Base-by-base conservation (phyloP, 2,888 invertebrate genomes). In the Leucania comma region DNA sequence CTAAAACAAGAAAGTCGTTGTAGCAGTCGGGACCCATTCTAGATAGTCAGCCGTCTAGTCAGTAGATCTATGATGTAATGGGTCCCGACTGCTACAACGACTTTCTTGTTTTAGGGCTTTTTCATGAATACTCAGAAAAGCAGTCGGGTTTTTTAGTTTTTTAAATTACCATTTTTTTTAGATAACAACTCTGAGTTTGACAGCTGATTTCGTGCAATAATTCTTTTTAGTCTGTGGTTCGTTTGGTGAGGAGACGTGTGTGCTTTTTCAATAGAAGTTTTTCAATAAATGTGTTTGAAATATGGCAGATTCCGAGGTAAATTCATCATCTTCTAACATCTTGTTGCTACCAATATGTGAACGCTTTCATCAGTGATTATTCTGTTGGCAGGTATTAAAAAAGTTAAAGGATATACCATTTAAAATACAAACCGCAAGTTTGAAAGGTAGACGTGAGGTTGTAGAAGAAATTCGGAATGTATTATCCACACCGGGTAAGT, bases 331-430 rank as follows among this genome's bases (percentile, higher is more conserved):
- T 66, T 62, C 59, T 59, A 54, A 51, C 24, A 59, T 60, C 26
- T 46, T 46, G n/a, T 56, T 58, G 29, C 24, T 72, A n/a, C 60
- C 10, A 74, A 78, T 72, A 46, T 68, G 59, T 73, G 63, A 53
- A 46, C 51, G 14, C 53, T 73, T 80, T 77, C 67, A 75, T 75
- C 65, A 86, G 70, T 59, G 26, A 74, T 77, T 38, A 72, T 75
- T 89, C 71, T 88, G 63, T 89, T 83, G 65, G 72, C 94, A 98
- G 97, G 94, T 97, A 84, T 93, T 97, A 83, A 97, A 96, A 93
- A 97, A 96, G 88, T 94, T 98, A 84, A 97, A 97, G 93, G 98
- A 98, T 96, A 96, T 98, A 88, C 97, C 97, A 71, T 96, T 97
- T 91, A 97, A 96, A 93, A 96, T 98, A 87, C 98, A 98, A 92